phyloP scores from a whole-genome alignment of 2,113 vertebrate genomes.

The Oreochromis niloticus region DNA sequence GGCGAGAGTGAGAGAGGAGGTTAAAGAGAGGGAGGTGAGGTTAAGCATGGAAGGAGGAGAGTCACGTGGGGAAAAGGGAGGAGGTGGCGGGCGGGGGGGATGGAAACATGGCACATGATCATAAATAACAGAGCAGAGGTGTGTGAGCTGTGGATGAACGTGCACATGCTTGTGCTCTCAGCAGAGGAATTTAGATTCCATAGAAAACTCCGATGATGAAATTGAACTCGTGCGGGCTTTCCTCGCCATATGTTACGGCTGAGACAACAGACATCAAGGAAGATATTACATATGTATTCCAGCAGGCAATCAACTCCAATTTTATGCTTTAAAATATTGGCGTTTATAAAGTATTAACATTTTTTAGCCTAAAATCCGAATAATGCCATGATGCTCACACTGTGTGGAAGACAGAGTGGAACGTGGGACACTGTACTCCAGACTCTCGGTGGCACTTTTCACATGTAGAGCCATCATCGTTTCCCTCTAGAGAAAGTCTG shows the following conservation, averaged over 20 bases:
- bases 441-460: background rate
- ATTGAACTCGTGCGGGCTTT: background rate
- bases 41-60: slow-evolving; percentile 21
- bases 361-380: background rate
- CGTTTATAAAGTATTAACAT: background rate
- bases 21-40: slow-evolving; percentile 13
- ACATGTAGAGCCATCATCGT: background rate
- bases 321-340: background rate
- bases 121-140: slow-evolving; percentile 38
- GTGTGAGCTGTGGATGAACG: background rate
- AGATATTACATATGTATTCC: background rate
- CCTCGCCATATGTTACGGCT: background rate
- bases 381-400: background rate
- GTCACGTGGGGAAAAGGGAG: slow-evolving; percentile 19
- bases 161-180: slow-evolving; percentile 10
- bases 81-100: background rate
- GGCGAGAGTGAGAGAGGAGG: slow-evolving; percentile 23
- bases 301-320: background rate
- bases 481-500: background rate
- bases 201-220: slow-evolving; percentile 31
- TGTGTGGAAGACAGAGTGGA: background rate
- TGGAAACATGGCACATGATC: slow-evolving; percentile 62
- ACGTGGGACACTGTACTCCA: background rate
- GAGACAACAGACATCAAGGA: background rate
- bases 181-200: slow-evolving; percentile 35